Evolutionary conservation across 2,888 invertebrate species (phyloP), one percentile per base, ranked within the genome.

Genomic region (Halictus ligatus): DNA sequence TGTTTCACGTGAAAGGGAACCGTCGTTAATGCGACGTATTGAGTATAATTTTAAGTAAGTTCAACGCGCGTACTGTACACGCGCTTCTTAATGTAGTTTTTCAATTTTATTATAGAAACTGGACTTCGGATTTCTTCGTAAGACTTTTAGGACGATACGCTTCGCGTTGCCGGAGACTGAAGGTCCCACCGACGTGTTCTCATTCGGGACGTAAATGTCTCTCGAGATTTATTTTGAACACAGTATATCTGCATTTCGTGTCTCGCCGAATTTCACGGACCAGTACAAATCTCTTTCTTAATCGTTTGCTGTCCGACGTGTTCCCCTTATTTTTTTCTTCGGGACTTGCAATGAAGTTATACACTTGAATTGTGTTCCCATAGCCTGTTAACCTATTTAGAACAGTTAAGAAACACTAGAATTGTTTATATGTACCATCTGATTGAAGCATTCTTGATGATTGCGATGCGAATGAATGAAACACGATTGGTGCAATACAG

Each of bases 11-110:
- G 35, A 67, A 71, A 73, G 40, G 10, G 46, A 35, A 25, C 60
- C 69, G 5, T 29, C 35, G 60, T 76, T 83, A 76, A 83, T 83
- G 64, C 81, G 60, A 76, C 43, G n/a, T 72, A n/a, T 21, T 25
- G 18, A 40, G n/a, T 54, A 3, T 12, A 71, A 71, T 43, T 71
- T 43, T n/a, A 40, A 43, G 69, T 21, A 71, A 71, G 35, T 71
- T 71, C 21, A 43, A 10, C 40, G 35, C 35, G 35, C 69, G n/a
- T 43, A 6, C 21, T 43, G 69, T 43, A 13, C 12, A 13, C 43
- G 40, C 35, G 35, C 35, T 67, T 67, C 35, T 67, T 21, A 40
- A 67, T 35, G n/a, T 6, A 71, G n/a, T 71, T 43, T 43, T 69
- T 43, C 43, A 67, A 67, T 69, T 21, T 35, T 21, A 10, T 71